Evolutionary conservation across 2,113 vertebrate genomes (phyloP).

Genomic region (Dissostichus mawsoni): DNA sequence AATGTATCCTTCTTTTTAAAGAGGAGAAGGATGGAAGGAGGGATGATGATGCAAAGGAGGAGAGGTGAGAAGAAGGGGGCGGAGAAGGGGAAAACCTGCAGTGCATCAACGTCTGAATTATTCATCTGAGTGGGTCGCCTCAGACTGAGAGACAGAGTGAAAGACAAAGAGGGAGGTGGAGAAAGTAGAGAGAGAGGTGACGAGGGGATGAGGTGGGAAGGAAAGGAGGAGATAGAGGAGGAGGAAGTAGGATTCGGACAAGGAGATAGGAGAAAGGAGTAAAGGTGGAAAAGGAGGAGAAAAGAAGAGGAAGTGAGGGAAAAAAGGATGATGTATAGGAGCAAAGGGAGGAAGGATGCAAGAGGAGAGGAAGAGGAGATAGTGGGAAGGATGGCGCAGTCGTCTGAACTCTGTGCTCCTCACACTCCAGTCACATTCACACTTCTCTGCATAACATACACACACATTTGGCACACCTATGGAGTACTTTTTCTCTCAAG

Average conservation of each 20-base stretch:
- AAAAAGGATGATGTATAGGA: background rate
- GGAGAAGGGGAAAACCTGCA: constrained; percentile 80
- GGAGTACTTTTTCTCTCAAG: too few relatives aligned
- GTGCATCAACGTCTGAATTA: constrained; percentile 86
- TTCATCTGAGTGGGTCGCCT: constrained; percentile 80
- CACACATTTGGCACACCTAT: constrained; percentile 3
- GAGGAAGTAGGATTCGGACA: constrained; percentile 1
- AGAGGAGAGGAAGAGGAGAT: constrained; percentile 21
- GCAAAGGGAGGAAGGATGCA: background rate
- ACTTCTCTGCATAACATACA: constrained; percentile 62
- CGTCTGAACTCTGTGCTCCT: constrained; percentile 75
- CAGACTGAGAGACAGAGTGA: constrained; percentile 56
- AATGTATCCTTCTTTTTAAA: background rate
- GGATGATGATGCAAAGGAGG: constrained; percentile 73
- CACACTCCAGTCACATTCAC: constrained; percentile 72
- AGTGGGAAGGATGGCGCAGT: constrained; percentile 57
- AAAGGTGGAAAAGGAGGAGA: background rate
- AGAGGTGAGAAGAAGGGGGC: constrained; percentile 44
- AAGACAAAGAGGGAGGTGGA: constrained; percentile 44
- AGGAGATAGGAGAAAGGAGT: background rate
- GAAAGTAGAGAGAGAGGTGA: constrained; percentile 6
- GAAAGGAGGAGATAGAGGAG: background rate
- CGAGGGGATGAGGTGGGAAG: background rate
- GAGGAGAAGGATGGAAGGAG: constrained; percentile 26
- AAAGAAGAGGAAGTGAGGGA: background rate